Base-by-base conservation (phyloP, 1,140 invertebrate genomes). In the Drosophila tani region DNA sequence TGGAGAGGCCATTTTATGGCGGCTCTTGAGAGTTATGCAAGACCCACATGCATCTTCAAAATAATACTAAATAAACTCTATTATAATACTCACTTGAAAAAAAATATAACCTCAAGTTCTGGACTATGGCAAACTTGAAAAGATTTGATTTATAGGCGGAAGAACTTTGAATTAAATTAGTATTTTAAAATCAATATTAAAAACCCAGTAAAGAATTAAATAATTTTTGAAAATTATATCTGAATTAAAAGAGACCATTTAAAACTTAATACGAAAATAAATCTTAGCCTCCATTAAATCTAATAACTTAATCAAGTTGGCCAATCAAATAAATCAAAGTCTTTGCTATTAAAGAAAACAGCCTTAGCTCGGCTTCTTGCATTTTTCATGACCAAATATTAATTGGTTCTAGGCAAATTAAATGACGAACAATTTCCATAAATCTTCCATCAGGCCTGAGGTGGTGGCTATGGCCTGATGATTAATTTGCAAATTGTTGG, bases 401-500 rank as follows among this genome's bases (percentile, higher is more conserved):
- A 76, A 87, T 75, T 85, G 60, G 63, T 82, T 85, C 75, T 85
- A 53, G 24, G 50, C 68, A 47, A 59, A 58, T 41, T 40, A 71
- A 50, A 59, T 40, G 19, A 59, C 38, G 19, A 29, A 21, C 62
- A 65, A 78, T 81, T 55, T 69, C 56, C 63, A 77, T 66, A 62
- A 62, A 66, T 65, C 45, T 67, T 29, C 21, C 45, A 53, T 53
- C 21, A 49, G 38, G 55, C 63, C 47, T 43, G 8, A 15, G 60
- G 59, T 41, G 56, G 59, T 40, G 60, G 38, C 56, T 68, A 40
- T 49, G 29, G 32, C 27, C 59, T 35, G 24, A 51, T 70, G 69
- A 79, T 82, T 86, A 75, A 82, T 82, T 81, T 51, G 68, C 43
- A 64, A 79, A 66, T 62, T 76, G 51, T 41, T 62, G 47, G 46